phyloP scores from a whole-genome alignment of 2,888 invertebrate genomes.

The Phortica okadai region DNA sequence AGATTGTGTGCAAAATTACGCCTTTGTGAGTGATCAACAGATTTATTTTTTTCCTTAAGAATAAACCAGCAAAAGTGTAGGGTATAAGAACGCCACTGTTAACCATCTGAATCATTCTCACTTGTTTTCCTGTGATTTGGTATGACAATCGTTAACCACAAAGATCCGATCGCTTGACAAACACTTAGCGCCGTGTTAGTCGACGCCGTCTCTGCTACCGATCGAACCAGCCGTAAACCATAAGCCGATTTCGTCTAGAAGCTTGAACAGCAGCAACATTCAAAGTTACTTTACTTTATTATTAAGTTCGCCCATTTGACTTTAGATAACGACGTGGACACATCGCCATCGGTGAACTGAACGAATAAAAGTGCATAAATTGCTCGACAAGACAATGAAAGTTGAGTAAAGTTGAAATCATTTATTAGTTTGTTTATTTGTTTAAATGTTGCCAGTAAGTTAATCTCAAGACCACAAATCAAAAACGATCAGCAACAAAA shows the following conservation, averaged over 20 bases:
- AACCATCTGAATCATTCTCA: neutral
- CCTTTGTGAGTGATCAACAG: too few relatives aligned
- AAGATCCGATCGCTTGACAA: slow-evolving; percentile 66
- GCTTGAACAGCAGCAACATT: neutral
- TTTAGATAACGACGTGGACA: too few relatives aligned
- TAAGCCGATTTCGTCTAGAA: neutral
- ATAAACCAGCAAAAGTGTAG: neutral
- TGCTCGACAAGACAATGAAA: too few relatives aligned
- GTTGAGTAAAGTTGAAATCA: neutral
- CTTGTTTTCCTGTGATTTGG: slow-evolving; percentile 37
- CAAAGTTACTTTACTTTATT: neutral
- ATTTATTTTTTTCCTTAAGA: slow-evolving; percentile 3
- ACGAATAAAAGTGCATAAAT: too few relatives aligned
- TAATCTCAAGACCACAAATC: neutral
- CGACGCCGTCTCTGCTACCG: slow-evolving; percentile 49
- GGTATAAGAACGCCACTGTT: neutral
- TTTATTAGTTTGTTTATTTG: neutral
- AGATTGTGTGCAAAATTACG: too few relatives aligned
- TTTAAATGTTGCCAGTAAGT: neutral
- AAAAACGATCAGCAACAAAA: neutral
- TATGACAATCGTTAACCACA: slow-evolving; percentile 65
- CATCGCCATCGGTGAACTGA: too few relatives aligned
- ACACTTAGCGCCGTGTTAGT: slow-evolving; percentile 64
- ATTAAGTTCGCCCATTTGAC: too few relatives aligned
- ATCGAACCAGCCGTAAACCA: neutral